phyloP scores from a whole-genome alignment of 2,113 vertebrate species.

The Chrysemys picta region DNA sequence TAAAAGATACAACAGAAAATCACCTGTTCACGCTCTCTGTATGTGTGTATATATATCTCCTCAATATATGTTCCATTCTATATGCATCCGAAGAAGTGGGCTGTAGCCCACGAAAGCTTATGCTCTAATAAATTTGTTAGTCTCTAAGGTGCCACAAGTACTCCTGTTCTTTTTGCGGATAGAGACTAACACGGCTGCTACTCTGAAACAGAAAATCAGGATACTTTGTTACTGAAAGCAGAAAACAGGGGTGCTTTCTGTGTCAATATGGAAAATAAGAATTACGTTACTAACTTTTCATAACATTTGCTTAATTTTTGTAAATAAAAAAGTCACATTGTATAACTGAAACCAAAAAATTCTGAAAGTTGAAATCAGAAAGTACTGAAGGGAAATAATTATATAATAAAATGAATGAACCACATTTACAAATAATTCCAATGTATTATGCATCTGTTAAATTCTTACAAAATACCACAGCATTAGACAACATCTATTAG shows the following conservation, averaged over 20 bases:
- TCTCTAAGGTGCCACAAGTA: too few species aligned
- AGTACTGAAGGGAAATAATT: background rate
- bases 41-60: too few species aligned
- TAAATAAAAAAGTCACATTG: background rate
- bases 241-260: background rate
- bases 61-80: too few species aligned
- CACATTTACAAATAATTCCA: background rate
- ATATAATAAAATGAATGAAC: background rate
- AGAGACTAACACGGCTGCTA: too few species aligned
- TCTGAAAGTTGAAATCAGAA: background rate
- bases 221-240: background rate
- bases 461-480: background rate
- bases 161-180: too few species aligned
- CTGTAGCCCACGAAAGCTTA: too few species aligned
- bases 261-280: background rate
- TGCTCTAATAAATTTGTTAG: too few species aligned
- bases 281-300: background rate
- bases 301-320: background rate
- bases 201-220: background rate
- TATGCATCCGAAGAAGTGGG: too few species aligned
- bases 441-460: background rate
- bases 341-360: background rate
- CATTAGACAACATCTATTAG: background rate
- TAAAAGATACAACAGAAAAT: background rate
- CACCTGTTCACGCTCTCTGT: background rate